A percentile compares a stretch with the other conserved stretches of the same genome.
These are phyloP conservation scores for Steatocranus sp. DNA, from an alignment of 2,797 vertebrate genomes.

Conservation along the genomic window DNA sequence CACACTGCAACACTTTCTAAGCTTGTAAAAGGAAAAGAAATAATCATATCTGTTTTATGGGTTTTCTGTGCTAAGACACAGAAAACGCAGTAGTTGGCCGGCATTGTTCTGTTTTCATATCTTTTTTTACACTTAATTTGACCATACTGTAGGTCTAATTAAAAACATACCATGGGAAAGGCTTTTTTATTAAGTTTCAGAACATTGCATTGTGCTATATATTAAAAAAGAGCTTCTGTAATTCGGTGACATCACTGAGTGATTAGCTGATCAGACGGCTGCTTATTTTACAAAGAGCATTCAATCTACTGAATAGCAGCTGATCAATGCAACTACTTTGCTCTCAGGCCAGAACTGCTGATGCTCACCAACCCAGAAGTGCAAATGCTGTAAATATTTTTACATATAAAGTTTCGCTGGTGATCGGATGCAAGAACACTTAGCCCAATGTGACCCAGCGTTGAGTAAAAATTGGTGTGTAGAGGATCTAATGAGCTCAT, in stretches of 20 bases:
- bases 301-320: not conserved
- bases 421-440: not conserved
- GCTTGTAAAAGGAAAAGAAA: fast-evolving
- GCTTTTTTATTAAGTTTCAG: not conserved
- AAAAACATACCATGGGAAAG: not conserved
- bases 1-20: not conserved
- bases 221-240: not conserved
- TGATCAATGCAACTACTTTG: not conserved
- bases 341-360: not conserved
- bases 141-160: not conserved
- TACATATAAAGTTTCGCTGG: not conserved
- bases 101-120: not conserved
- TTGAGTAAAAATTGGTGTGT: not conserved
- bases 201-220: not conserved
- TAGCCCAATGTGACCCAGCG: not conserved
- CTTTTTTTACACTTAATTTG: not conserved
- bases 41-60: not conserved
- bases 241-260: not conserved
- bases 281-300: not conserved
- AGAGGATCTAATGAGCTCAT: not conserved
- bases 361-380: not conserved
- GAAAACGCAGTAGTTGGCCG: fast-evolving
- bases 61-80: not conserved
- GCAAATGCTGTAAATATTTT: not conserved
- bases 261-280: not conserved